Evolutionary conservation across 2,797 vertebrate species (phyloP).

Genomic region (Myoxocephalus aenaeus): DNA sequence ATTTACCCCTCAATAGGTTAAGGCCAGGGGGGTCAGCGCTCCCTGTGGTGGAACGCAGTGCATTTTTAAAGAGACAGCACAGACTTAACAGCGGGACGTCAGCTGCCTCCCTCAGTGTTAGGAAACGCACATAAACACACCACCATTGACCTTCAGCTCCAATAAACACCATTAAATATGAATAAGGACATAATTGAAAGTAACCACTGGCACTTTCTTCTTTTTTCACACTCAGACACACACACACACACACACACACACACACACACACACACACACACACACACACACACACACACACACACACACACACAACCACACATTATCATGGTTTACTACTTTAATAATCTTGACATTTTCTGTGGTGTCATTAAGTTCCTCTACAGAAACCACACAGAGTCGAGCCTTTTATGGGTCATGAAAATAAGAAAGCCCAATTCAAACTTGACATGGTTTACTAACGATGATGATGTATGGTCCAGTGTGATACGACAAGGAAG

Average conservation of each 20-base stretch:
- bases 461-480: slow-evolving; percentile 14
- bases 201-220: slow-evolving; percentile 77
- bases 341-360: slow-evolving; percentile 75
- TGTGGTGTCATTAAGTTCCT: slow-evolving; percentile 44
- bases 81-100: slow-evolving; percentile 80
- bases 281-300: slow-evolving; percentile 22
- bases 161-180: slow-evolving; percentile 90
- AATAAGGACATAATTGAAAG: slow-evolving; percentile 88
- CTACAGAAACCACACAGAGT: slow-evolving; percentile 34
- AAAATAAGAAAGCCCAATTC: slow-evolving; percentile 17
- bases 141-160: slow-evolving; percentile 83
- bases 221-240: slow-evolving; percentile 21
- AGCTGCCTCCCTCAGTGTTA: slow-evolving; percentile 65
- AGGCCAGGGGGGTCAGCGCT: slow-evolving; percentile 72
- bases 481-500: slow-evolving; percentile 7
- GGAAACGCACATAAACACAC: slow-evolving; percentile 80
- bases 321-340: slow-evolving; percentile 36
- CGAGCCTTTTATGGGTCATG: slow-evolving; percentile 30
- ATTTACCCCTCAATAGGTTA: slow-evolving; percentile 86
- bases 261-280: too few species aligned
- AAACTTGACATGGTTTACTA: slow-evolving; percentile 32
- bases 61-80: slow-evolving; percentile 85
- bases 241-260: too few species aligned
- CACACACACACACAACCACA: slow-evolving; percentile 37
- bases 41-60: slow-evolving; percentile 74